Evolutionary conservation across 2,113 vertebrate genomes (phyloP), one percentile per base, ranked within the genome.

Genomic region (Prionailurus bengalensis): DNA sequence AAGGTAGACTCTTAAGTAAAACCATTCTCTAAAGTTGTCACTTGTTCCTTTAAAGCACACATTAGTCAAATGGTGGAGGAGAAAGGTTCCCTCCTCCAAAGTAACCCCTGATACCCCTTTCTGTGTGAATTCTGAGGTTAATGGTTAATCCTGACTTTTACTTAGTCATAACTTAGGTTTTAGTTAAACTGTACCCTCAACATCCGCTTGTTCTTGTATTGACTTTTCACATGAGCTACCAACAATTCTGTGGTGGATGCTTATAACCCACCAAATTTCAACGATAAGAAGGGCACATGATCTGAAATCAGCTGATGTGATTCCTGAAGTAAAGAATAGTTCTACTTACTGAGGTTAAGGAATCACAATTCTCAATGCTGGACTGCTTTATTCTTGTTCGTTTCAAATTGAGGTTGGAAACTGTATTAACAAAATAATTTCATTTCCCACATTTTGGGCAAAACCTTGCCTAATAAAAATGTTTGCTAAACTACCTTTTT

Each of bases 61-160:
- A 88, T 0, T 31, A 66, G 92, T 92, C 80, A 88, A 76, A 42
- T 7, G 70, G 29, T 79, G 16, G 31, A 51, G 12, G 71, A 13
- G 23, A 63, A 66, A 51, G 13, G 1, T 74, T 82, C 3, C 70
- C 53, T 91, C 58, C 63, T 87, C 55, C 23, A 39, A 13, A 3
- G 19, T 55, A 73, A 96, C 6, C n/a, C 8, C n/a, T 51, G n/a
- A 85, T 45, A 94, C 31, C 76, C 36, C 36, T 85, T 89, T 74
- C 83, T 85, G 21, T 81, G 85, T 58, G 81, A 96, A 95, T 95
- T 97, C 80, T 78, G 58, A 85, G 66, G 90, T 97, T 92, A 97
- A 97, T 78, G 81, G 91, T 94, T 96, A 96, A 97, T 76, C 45
- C 10, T 85, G 88, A 76, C 42, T 78, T 92, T 66, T 82, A 53